These are phyloP conservation scores for Cavia porcellus DNA, from an alignment of 2,113 vertebrate species.

Conservation along the genomic window DNA sequence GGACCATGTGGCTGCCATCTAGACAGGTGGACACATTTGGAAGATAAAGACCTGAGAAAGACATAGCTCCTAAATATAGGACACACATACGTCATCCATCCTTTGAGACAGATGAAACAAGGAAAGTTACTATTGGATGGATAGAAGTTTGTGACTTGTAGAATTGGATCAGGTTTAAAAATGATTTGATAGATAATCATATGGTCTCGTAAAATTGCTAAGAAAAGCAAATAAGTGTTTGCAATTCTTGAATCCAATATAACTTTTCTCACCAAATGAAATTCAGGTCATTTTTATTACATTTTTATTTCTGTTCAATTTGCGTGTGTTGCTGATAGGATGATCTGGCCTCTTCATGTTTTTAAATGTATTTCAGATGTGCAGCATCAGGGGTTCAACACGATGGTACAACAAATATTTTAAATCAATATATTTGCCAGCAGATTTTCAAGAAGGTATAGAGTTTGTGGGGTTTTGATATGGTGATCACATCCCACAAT, in stretches of 20 bases:
- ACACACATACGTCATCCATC: neutral
- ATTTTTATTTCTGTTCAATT: neutral
- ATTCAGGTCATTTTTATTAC: neutral
- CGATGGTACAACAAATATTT: slow-evolving; percentile 20
- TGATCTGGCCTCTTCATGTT: neutral
- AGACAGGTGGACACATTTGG: neutral
- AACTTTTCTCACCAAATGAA: slow-evolving; percentile 41
- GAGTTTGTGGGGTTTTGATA: neutral
- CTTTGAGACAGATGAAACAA: neutral
- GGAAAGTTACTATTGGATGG: neutral
- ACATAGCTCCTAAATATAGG: neutral
- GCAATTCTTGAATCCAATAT: slow-evolving; percentile 15
- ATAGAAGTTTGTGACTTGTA: neutral
- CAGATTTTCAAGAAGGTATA: slow-evolving; percentile 29
- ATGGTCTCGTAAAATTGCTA: neutral
- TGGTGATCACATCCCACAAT: neutral
- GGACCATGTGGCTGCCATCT: neutral
- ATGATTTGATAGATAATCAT: slow-evolving; percentile 6
- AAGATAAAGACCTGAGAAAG: neutral
- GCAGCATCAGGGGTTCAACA: neutral
- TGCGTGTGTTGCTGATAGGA: neutral
- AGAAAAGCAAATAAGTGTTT: slow-evolving; percentile 49
- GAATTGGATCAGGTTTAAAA: slow-evolving; percentile 43
- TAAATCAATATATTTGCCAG: neutral
- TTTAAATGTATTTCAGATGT: slow-evolving; percentile 22